phyloP scores from a whole-genome alignment of 2,113 vertebrate species.

The Corvus hawaiiensis region DNA sequence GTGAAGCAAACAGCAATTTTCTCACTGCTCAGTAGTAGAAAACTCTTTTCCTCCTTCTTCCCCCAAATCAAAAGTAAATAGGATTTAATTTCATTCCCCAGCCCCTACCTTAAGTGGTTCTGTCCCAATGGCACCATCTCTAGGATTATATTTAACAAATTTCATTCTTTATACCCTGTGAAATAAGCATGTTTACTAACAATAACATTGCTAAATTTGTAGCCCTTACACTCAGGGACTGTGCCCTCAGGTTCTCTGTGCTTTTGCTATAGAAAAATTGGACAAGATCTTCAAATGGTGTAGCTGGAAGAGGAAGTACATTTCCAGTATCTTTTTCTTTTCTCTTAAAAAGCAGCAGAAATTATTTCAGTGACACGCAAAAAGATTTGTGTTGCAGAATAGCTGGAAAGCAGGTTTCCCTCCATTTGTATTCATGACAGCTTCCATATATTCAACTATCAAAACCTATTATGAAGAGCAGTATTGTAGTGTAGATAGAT shows the following conservation, averaged over 20 bases:
- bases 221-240: not conserved
- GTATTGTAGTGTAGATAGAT: not conserved
- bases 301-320: not conserved
- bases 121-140: not conserved
- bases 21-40: not conserved
- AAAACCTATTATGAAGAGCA: constrained; percentile 46
- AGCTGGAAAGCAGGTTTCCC: constrained; percentile 14
- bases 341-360: constrained; percentile 9
- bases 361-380: constrained; percentile 9
- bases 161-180: not conserved
- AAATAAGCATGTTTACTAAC: not conserved
- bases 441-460: constrained; percentile 24
- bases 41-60: not conserved
- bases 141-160: not conserved
- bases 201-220: not conserved
- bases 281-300: not conserved
- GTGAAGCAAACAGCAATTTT: not conserved
- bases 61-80: not conserved
- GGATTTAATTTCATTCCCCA: not conserved
- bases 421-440: constrained; percentile 31
- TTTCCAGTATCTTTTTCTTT: not conserved
- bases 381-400: constrained; percentile 29
- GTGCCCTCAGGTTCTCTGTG: not conserved
- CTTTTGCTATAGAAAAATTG: not conserved
- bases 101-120: not conserved